Base-by-base conservation (phyloP, 2,888 invertebrate genomes). In the Tenthredo scrophulariae region DNA sequence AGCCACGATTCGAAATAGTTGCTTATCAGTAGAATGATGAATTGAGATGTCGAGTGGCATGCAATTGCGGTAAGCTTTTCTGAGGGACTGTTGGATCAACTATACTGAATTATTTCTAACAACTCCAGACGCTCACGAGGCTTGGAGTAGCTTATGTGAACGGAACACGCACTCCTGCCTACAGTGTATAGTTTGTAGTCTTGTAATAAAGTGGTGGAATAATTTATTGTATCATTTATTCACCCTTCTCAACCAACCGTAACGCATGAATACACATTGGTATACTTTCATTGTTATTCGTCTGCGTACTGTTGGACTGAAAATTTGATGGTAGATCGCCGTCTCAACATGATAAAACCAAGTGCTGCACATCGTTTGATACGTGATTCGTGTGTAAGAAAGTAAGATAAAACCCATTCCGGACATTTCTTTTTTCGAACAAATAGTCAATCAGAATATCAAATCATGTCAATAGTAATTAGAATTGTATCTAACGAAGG, bases 221-320 rank as follows among this genome's bases (percentile, higher is more conserved):
- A 40, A 70, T 70, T 70, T 70, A 70, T 70, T 70, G 33, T 70
- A 70, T 70, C 37, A 70, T 70, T 70, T 70, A 70, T 70, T 70
- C 37, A 70, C 70, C 70, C 37, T 70, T 7, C 70, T 70, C 62
- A 26, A 62, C 62, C 22, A 13, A 22, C 22, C 62, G 26, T 22
- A 10, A 62, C 13, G 62, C 62, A 22, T 62, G 26, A 62, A 62
- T 62, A 62, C 62, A 62, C 62, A 58, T 58, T n/a, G 22, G 58
- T 58, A n/a, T 22, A 58, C 22, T 58, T 58, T 58, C 10, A 58
- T 22, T 22, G 22, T n/a, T 58, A 58, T n/a, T 58, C 5, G 50
- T 50, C 50, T 18, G 5, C 5, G 50, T 50, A 50, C 40, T 18
- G 50, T 50, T 50, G 1, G 18, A 50, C 50, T 50, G 18, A 50